Evolutionary conservation across 2,797 vertebrate genomes (phyloP).

Genomic region (Brachymystax lenok): DNA sequence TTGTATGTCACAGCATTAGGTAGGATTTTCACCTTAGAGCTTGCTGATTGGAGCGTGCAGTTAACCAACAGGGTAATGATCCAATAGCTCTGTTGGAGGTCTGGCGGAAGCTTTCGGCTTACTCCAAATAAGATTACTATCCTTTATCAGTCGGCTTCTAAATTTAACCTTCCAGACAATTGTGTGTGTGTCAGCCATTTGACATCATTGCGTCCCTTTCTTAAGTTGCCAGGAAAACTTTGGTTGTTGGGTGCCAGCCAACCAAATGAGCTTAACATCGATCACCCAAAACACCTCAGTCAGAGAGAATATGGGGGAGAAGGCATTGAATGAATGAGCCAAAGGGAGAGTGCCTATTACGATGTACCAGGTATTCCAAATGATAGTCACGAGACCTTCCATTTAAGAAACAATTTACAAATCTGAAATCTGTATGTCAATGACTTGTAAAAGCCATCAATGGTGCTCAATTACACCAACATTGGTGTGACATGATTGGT

Average conservation of each 20-base stretch:
- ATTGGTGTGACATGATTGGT: neutral
- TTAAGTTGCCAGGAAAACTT: slow-evolving; percentile 11
- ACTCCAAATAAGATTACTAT: slow-evolving; percentile 41
- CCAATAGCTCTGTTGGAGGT: slow-evolving; percentile 17
- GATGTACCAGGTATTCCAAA: neutral
- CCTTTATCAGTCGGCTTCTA: slow-evolving; percentile 28
- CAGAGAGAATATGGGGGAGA: neutral
- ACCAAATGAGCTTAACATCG: slow-evolving; percentile 30
- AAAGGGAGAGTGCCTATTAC: neutral
- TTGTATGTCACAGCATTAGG: no score
- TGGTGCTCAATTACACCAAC: neutral
- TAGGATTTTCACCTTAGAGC: no score
- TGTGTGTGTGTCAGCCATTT: slow-evolving; percentile 23
- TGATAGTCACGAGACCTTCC: neutral
- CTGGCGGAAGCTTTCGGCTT: slow-evolving; percentile 39
- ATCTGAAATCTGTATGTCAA: no score
- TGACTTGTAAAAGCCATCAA: no score
- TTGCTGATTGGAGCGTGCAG: slow-evolving; percentile 1
- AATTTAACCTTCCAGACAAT: slow-evolving; percentile 22
- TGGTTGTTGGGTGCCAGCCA: slow-evolving; percentile 8
- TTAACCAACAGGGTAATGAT: slow-evolving; percentile 33
- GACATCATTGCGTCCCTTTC: slow-evolving; percentile 33
- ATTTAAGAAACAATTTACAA: no score
- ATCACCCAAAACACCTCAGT: slow-evolving; percentile 11
- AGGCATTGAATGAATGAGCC: neutral